Percentiles rank a stretch among this genome's conserved stretches.
These are phyloP conservation scores for Dynastes grantii DNA, from an alignment of 2,888 invertebrate species.

Conservation along the genomic window DNA sequence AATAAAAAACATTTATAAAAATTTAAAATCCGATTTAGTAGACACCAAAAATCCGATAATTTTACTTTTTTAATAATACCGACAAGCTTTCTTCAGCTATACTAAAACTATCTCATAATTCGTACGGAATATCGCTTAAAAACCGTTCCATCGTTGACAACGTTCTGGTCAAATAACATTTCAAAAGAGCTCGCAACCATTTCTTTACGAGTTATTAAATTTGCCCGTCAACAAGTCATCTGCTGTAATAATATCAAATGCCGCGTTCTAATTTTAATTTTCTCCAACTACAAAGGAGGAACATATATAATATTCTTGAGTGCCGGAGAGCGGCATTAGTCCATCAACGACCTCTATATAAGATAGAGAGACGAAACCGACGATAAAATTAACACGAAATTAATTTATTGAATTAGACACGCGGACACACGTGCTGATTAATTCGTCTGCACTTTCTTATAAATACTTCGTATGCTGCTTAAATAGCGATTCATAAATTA, in stretches of 20 bases:
- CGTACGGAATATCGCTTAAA: slow-evolving; percentile 16
- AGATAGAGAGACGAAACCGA: not conserved
- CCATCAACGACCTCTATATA: slow-evolving; percentile 33
- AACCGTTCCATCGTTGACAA: not conserved
- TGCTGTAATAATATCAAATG: slow-evolving; percentile 23
- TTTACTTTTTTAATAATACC: too few relatives aligned
- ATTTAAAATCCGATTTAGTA: too few relatives aligned
- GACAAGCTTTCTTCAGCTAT: too few relatives aligned
- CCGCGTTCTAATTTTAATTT: slow-evolving; percentile 46
- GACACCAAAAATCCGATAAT: too few relatives aligned
- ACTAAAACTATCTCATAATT: slow-evolving; percentile 13
- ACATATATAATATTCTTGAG: slow-evolving; percentile 19
- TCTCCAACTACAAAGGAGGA: slow-evolving; percentile 36
- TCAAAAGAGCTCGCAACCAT: slow-evolving; percentile 19
- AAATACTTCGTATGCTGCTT: not conserved
- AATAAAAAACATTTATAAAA: too few relatives aligned
- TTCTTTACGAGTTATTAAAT: slow-evolving; percentile 39
- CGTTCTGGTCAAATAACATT: slow-evolving; percentile 28
- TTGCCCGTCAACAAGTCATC: slow-evolving; percentile 32
- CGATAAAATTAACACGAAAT: slow-evolving; percentile 45
- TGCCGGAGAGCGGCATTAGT: slow-evolving; percentile 9
- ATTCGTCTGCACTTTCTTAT: slow-evolving; percentile 14
- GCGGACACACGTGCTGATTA: slow-evolving; percentile 22
- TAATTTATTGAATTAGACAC: slow-evolving; percentile 36
- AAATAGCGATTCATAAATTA: slow-evolving; percentile 13